Evolutionary conservation across 2,888 invertebrate species (phyloP).

Genomic region (Hofmannophila pseudospretella): DNA sequence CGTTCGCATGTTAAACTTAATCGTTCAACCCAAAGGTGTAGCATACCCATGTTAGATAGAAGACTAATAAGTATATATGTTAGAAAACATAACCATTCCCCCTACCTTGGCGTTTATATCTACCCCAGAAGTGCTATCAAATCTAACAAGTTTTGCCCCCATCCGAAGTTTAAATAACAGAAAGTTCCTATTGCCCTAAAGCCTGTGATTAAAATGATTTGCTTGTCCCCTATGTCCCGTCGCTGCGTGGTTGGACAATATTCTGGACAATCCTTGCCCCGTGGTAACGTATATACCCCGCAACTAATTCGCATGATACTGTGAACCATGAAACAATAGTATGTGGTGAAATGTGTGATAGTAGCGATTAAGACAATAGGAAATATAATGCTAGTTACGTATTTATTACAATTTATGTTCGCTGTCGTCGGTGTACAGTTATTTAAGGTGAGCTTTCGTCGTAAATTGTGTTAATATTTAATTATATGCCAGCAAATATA

Average conservation of each 20-base stretch:
- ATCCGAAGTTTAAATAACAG: conserved; percentile 14
- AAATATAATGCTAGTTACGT: conserved; percentile 99
- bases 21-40: conserved; percentile 71
- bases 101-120: conserved; percentile 71
- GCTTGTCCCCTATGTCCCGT: conserved; percentile 73
- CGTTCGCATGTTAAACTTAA: conserved; percentile 37
- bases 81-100: conserved; percentile 49
- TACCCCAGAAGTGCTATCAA: background rate
- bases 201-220: conserved; percentile 59
- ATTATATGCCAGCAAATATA: too few species aligned
- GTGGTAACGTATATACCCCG: conserved; percentile 61
- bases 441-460: conserved; percentile 90
- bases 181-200: conserved; percentile 15
- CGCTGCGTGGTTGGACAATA: conserved; percentile 56
- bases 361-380: conserved; percentile 99
- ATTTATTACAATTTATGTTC: conserved; percentile 99
- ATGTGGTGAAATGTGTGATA: conserved; percentile 99
- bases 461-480: too few species aligned
- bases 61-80: conserved; percentile 42
- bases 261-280: conserved; percentile 42
- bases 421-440: conserved; percentile 99
- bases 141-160: conserved; percentile 10
- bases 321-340: conserved; percentile 76
- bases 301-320: conserved; percentile 52
- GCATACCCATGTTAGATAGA: conserved; percentile 30